Base-by-base conservation (phyloP, 2,888 invertebrate genomes). In the Gordius sp. region DNA sequence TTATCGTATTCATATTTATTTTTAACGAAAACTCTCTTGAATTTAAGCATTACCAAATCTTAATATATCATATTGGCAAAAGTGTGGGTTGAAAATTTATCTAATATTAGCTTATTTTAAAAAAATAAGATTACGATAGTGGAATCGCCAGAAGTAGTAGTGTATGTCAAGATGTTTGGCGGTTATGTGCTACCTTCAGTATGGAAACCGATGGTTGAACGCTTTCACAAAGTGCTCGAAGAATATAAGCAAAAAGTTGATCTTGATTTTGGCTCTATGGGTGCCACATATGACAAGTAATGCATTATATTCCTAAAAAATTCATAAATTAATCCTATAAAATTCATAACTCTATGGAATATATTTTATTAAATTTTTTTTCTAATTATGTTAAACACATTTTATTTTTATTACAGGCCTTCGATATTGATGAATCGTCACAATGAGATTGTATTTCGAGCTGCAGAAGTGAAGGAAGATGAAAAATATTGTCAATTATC, bases 101-200 rank as follows among this genome's bases (percentile, higher is more conserved):
- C 8, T 33, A 33, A 8, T 33, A 33, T 33, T 33, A 13, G 39
- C 8, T 33, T 8, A 33, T 33, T 33, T 33, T 33, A 33, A 13
- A 13, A 33, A 13, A 33, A n/a, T 47, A 13, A 47, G 47, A 23
- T 47, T 20, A 47, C 8, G 23, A 47, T 47, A 47, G 23, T 47
- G 4, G 47, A 47, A 47, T 8, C 16, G 4, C 8, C 8, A 20
- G 47, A 20, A 20, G 47, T 8, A 18, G 47, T 47, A 4, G 8
- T n/a, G 8, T 47, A 47, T 47, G 47, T 47, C 47, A 47, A 47
- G 20, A 47, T 47, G 47, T 47, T 47, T 47, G 47, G 47, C 20
- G 47, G 47, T 18, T 47, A 4, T 4, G 47, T 47, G 4, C 13
- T 20, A 20, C 4, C 8, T 20, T 47, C 47, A 4, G 4, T 47